Conservation (phyloP, 2,888 invertebrate genomes). For the Spodoptera exigua region DNA sequence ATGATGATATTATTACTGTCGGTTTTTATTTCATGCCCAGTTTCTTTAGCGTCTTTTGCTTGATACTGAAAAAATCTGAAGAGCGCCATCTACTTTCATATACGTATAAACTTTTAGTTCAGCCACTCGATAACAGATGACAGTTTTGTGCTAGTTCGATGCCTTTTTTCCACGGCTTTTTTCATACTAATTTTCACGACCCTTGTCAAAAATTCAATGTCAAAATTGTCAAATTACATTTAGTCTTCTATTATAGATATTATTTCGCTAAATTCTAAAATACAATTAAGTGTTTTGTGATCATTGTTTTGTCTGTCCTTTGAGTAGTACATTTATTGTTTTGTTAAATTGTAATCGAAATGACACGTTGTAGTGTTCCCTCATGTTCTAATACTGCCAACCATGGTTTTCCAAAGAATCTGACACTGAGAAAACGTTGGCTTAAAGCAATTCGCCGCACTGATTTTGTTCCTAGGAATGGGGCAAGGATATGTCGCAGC, state of each 20-base stretch:
- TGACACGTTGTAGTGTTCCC: slow-evolving; percentile 26
- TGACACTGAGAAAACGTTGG: slow-evolving; percentile 10
- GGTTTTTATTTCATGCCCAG: too few relatives aligned
- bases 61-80: too few relatives aligned
- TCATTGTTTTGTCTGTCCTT: too few relatives aligned
- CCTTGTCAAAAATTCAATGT: slow-evolving; percentile 3
- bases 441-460: slow-evolving; percentile 8
- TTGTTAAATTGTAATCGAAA: background rate
- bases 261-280: slow-evolving; percentile 24
- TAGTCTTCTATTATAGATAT: background rate
- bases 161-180: background rate
- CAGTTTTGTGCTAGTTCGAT: background rate
- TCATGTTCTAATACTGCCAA: slow-evolving; percentile 9
- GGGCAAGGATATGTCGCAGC: slow-evolving; percentile 15
- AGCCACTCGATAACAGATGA: slow-evolving; percentile 31
- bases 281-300: slow-evolving; percentile 1
- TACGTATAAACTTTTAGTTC: background rate
- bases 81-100: slow-evolving; percentile 2
- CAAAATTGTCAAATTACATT: slow-evolving; percentile 22
- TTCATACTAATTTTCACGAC: background rate
- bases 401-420: slow-evolving; percentile 17
- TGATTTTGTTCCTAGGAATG: slow-evolving; percentile 15
- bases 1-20: too few relatives aligned
- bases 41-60: too few relatives aligned
- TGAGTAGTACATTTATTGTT: too few relatives aligned